A percentile compares a stretch with the other conserved stretches of the same genome.
These are phyloP conservation scores for Toxonevra muliebris DNA, from an alignment of 2,888 invertebrate species.

Conservation along the genomic window DNA sequence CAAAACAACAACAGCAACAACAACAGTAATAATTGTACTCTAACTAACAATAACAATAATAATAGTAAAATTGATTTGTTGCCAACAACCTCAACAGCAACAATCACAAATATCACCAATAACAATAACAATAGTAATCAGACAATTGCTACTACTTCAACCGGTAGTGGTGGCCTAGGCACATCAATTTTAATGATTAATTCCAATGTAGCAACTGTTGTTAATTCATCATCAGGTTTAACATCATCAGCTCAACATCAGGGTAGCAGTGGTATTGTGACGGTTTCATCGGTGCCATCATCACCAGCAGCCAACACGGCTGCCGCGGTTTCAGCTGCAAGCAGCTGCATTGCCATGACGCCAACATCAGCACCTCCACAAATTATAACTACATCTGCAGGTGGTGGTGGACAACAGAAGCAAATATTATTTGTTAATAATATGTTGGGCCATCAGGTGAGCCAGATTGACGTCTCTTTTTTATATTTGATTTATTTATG, in stretches of 20 bases:
- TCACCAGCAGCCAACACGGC: constrained; percentile 52
- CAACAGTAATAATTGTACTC: constrained; percentile 34
- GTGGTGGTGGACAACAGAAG: constrained; percentile 48
- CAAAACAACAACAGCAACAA: constrained; percentile 27
- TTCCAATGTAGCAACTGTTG: constrained; percentile 44
- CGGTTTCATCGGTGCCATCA: constrained; percentile 45
- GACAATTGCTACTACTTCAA: constrained; percentile 21
- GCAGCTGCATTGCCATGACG: constrained; percentile 20
- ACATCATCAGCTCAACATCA: constrained; percentile 28
- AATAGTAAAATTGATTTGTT: constrained; percentile 24
- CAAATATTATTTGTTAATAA: constrained; percentile 59
- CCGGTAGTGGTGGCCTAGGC: constrained; percentile 24
- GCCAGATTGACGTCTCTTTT: not conserved
- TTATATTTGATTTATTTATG: not conserved
- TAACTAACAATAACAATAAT: constrained; percentile 37
- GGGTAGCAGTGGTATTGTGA: not conserved
- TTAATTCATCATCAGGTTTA: constrained; percentile 40
- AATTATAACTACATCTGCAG: constrained; percentile 44
- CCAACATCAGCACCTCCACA: constrained; percentile 41
- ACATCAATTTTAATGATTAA: constrained; percentile 47
- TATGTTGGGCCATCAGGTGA: constrained; percentile 60
- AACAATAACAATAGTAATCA: constrained; percentile 37
- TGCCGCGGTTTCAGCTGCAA: constrained; percentile 33
- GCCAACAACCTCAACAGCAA: constrained; percentile 30
- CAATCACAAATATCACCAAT: constrained; percentile 17